Percentiles rank a stretch among this genome's conserved stretches.
Conservation (phyloP, 2,888 invertebrate genomes). For the Drosophila paracracens region DNA sequence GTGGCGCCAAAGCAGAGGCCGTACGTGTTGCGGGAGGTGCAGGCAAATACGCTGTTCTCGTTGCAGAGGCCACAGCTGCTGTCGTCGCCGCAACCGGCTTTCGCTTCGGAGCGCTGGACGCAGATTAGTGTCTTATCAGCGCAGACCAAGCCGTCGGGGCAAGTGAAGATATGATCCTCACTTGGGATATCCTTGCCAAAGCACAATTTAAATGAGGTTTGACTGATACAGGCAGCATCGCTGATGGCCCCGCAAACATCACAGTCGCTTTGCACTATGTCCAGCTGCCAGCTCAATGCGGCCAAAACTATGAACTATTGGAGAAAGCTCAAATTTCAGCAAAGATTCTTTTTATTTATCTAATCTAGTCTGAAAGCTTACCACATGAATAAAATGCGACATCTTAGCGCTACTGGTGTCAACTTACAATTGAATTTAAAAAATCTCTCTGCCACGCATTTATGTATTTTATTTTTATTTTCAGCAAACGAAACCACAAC, state of each 20-base stretch:
- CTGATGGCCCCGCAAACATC: conserved; percentile 75
- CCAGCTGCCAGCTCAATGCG: conserved; percentile 20
- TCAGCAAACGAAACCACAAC: conserved; percentile 7
- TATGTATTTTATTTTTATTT: conserved; percentile 26
- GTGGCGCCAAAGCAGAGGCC: conserved; percentile 80
- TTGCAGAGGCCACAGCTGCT: conserved; percentile 79
- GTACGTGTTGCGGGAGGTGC: conserved; percentile 78
- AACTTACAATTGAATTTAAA: conserved; percentile 19
- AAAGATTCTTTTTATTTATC: background rate
- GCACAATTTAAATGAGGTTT: conserved; percentile 78
- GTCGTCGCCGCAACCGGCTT: conserved; percentile 80
- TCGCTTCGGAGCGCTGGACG: conserved; percentile 75
- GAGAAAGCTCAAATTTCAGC: background rate
- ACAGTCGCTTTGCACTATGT: conserved; percentile 54
- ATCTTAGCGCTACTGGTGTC: conserved; percentile 22
- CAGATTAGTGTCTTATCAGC: conserved; percentile 77
- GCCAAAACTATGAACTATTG: conserved; percentile 27
- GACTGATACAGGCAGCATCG: conserved; percentile 78
- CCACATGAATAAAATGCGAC: conserved; percentile 10
- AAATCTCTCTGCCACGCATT: background rate
- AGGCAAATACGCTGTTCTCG: conserved; percentile 75
- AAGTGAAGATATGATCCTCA: conserved; percentile 71
- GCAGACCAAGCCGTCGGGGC: conserved; percentile 79
- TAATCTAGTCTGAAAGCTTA: background rate
- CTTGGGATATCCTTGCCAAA: conserved; percentile 66